Conservation (phyloP, 2,113 vertebrate genomes). For the Cairina moschata region DNA sequence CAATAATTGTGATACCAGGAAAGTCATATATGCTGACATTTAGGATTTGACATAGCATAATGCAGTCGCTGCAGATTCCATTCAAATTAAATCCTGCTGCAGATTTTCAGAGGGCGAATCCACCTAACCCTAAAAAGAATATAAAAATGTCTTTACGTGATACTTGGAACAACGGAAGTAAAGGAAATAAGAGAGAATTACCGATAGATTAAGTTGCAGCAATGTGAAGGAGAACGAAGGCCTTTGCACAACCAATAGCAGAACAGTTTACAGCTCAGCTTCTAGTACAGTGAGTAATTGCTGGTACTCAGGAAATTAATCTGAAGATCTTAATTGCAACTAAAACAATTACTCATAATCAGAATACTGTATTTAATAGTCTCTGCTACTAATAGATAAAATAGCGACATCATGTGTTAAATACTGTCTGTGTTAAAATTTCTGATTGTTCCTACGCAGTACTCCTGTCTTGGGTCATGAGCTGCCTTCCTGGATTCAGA, state of each 20-base stretch:
- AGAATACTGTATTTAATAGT: background rate
- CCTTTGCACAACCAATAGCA: background rate
- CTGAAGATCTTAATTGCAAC: constrained; percentile 10
- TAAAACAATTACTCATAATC: background rate
- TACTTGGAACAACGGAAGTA: background rate
- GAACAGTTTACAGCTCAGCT: background rate
- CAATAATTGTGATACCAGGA: background rate
- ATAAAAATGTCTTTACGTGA: background rate
- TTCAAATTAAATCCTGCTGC: background rate
- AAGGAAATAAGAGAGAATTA: background rate
- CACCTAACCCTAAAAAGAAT: background rate
- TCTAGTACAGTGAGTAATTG: background rate
- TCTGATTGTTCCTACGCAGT: background rate
- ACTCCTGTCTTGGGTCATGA: background rate
- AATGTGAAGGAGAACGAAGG: background rate
- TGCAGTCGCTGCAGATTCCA: background rate
- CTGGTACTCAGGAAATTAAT: constrained; percentile 1
- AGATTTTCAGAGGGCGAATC: background rate
- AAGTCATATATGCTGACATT: background rate
- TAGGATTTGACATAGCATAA: background rate
- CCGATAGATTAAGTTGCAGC: background rate
- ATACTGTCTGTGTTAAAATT: background rate
- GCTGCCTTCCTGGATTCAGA: background rate
- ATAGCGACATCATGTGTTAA: background rate
- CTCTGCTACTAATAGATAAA: background rate